Evolutionary conservation across 2,113 vertebrate species (phyloP).

Genomic region (Egretta garzetta): DNA sequence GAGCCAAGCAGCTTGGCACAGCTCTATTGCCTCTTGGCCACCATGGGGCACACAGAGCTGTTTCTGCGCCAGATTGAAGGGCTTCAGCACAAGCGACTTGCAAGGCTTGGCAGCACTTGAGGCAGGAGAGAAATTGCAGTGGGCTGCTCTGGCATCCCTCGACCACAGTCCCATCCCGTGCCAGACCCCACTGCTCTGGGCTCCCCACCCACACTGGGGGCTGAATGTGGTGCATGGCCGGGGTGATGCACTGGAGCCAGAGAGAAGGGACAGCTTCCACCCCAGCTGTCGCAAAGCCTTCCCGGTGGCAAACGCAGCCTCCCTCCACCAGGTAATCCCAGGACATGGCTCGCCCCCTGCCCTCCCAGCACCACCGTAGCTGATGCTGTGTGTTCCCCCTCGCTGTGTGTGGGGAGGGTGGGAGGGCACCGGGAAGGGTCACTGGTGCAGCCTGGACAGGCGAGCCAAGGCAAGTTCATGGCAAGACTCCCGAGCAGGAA

Average conservation of each 20-base stretch:
- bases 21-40: neutral
- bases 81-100: neutral
- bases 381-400: accelerated
- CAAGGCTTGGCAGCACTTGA: neutral
- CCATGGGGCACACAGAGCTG: neutral
- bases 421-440: neutral
- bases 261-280: neutral
- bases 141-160: neutral
- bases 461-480: neutral
- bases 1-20: neutral
- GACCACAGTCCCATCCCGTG: neutral
- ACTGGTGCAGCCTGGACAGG: neutral
- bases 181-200: neutral
- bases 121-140: neutral
- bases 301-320: neutral
- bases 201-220: accelerated
- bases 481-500: neutral
- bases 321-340: accelerated
- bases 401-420: accelerated
- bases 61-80: neutral
- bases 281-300: neutral
- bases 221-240: accelerated
- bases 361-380: neutral
- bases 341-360: neutral
- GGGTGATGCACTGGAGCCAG: neutral